Base-by-base conservation (phyloP, 1,140 invertebrate species). In the Palaemon carinicauda region DNA sequence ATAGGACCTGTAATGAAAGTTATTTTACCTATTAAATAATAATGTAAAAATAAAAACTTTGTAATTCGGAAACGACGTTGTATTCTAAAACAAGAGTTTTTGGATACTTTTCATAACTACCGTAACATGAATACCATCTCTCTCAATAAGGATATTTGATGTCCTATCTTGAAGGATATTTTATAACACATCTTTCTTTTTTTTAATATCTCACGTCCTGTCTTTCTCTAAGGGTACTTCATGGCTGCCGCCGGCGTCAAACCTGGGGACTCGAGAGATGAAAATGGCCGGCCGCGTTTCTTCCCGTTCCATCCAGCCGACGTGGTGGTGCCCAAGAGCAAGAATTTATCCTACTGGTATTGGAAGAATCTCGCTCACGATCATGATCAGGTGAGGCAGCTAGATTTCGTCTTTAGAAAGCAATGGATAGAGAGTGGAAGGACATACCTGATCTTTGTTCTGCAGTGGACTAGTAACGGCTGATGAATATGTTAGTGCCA, bases 351-450 rank as follows among this genome's bases (percentile, higher is more conserved):
- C 17, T 78, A 79, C 51, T 98, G 97, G 97, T 98, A 98, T 90
- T 98, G 97, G 96, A 94, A 96, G 90, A 98, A 98, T 90, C 97
- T 97, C 79, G 98, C 95, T 91, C 98, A 98, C 90, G 94, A 96
- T 53, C 94, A 95, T 78, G 94, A 96, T 91, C 95, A 97, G 94
- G 96, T 96, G 90, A 91, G 88, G 3, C 41, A 41, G 41, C 41
- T 41, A 0, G 7, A 12, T 12, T n/a, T 41, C 41, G 7, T 4
- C 41, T 41, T 41, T 88, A 24, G 1, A 51, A 51, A 50, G 31
- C 17, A 3, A 19, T 4, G 50, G 74, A 77, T 3, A 21, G 3
- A 50, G n/a, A 77, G n/a, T 51, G n/a, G n/a, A 21, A 50, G n/a
- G n/a, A n/a, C n/a, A n/a, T n/a, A n/a, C n/a, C n/a, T n/a, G n/a